Conservation (phyloP, 1,140 invertebrate species). For the Marisa cornuarietis region DNA sequence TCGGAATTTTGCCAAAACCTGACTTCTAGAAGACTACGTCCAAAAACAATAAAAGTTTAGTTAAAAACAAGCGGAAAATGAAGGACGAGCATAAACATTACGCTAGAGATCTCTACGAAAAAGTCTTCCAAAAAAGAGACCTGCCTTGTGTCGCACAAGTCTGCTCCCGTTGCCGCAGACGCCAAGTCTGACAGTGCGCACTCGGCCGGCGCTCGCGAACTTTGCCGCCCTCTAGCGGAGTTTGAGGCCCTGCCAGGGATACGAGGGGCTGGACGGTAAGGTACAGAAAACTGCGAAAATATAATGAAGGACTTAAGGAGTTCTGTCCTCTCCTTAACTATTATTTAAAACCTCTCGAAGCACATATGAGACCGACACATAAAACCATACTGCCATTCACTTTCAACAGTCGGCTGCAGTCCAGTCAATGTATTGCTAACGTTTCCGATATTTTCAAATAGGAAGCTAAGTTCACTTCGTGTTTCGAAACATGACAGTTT, state of each 20-base stretch:
- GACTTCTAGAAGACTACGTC: background rate
- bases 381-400: no score
- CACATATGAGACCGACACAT: no score
- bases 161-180: constrained; percentile 21
- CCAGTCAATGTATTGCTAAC: no score
- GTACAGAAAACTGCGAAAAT: no score
- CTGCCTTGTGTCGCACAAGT: background rate
- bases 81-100: background rate
- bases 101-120: background rate
- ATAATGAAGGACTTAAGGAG: no score
- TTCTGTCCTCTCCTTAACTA: no score
- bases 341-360: no score
- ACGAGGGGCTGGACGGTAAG: no score
- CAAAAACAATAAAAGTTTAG: background rate
- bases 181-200: constrained; percentile 21
- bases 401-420: no score
- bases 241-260: background rate
- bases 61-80: background rate
- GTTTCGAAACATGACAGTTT: no score
- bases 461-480: no score
- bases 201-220: background rate
- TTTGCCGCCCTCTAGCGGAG: constrained; percentile 6
- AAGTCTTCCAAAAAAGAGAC: background rate
- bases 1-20: background rate
- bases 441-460: no score